phyloP scores from a whole-genome alignment of 2,113 vertebrate species.

The Entelurus aequoreus region DNA sequence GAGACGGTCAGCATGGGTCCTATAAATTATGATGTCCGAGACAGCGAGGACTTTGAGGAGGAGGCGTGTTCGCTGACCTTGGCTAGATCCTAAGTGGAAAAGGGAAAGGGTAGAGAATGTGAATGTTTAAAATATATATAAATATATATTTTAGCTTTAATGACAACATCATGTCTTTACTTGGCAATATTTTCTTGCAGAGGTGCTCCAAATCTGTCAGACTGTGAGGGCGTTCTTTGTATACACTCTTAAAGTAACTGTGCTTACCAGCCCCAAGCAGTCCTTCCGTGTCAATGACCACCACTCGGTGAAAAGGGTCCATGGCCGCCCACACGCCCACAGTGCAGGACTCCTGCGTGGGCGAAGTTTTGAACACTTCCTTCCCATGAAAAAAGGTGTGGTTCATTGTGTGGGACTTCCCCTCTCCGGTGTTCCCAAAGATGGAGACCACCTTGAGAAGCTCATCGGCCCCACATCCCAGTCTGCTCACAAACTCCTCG shows the following conservation, averaged over 20 bases:
- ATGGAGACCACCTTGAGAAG: slow-evolving; percentile 97
- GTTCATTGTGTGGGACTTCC: slow-evolving; percentile 97
- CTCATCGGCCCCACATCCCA: slow-evolving; percentile 86
- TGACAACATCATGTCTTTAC: too few relatives aligned
- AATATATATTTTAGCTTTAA: too few relatives aligned
- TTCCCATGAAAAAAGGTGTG: slow-evolving; percentile 95
- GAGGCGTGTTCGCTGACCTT: slow-evolving; percentile 92
- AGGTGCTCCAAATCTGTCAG: too few relatives aligned
- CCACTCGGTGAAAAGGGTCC: slow-evolving; percentile 87
- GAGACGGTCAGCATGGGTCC: slow-evolving; percentile 93
- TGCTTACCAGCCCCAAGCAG: slow-evolving; percentile 81
- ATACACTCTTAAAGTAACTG: background rate
- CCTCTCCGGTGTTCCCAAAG: slow-evolving; percentile 97
- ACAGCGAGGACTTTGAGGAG: slow-evolving; percentile 94
- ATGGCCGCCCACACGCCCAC: slow-evolving; percentile 96
- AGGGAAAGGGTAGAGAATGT: background rate
- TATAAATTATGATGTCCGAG: slow-evolving; percentile 94
- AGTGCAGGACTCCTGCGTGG: slow-evolving; percentile 95
- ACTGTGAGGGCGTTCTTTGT: too few relatives aligned
- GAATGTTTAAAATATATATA: too few relatives aligned
- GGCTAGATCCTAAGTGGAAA: slow-evolving; percentile 75
- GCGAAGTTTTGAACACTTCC: slow-evolving; percentile 95
- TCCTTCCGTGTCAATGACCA: slow-evolving; percentile 94
- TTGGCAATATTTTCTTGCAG: too few relatives aligned
- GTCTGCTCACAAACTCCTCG: slow-evolving; percentile 85